These are phyloP conservation scores for Diorhabda elongata DNA, from an alignment of 1,140 invertebrate species.

Conservation along the genomic window DNA sequence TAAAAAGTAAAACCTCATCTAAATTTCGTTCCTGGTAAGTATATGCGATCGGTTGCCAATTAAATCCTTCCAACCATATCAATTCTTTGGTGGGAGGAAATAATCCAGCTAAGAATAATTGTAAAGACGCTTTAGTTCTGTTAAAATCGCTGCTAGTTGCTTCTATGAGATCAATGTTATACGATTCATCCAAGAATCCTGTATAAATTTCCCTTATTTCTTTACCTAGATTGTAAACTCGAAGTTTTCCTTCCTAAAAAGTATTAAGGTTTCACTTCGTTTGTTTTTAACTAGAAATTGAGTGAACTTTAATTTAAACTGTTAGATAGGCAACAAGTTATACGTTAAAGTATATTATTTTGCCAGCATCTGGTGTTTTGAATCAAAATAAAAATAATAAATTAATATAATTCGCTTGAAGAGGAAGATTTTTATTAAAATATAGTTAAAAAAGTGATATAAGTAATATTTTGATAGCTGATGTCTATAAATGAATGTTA, in stretches of 20 bases:
- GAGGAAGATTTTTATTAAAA: not conserved
- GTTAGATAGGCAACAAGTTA: no score
- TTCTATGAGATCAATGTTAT: slow-evolving; percentile 52
- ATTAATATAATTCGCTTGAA: not conserved
- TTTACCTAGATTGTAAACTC: slow-evolving; percentile 59
- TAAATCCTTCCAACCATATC: slow-evolving; percentile 49
- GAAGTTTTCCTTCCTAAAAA: slow-evolving; percentile 33
- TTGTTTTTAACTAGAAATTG: not conserved
- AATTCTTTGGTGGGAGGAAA: slow-evolving; percentile 49
- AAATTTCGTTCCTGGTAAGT: slow-evolving; percentile 25
- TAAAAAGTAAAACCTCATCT: slow-evolving; percentile 23
- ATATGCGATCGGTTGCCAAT: slow-evolving; percentile 57
- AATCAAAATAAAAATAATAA: not conserved
- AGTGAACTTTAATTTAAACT: not conserved
- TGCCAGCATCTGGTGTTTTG: not conserved
- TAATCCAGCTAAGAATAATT: slow-evolving; percentile 54
- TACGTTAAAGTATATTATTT: not conserved
- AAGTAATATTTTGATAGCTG: no score
- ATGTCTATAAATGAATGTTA: no score
- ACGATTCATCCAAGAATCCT: slow-evolving; percentile 52
- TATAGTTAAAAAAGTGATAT: not conserved
- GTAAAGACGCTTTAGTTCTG: slow-evolving; percentile 57
- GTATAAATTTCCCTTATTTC: slow-evolving; percentile 60
- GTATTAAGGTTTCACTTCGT: not conserved
- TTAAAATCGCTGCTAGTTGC: slow-evolving; percentile 46